Evolutionary conservation across 2,113 vertebrate species (phyloP).

Genomic region (Myiozetetes cayanensis): DNA sequence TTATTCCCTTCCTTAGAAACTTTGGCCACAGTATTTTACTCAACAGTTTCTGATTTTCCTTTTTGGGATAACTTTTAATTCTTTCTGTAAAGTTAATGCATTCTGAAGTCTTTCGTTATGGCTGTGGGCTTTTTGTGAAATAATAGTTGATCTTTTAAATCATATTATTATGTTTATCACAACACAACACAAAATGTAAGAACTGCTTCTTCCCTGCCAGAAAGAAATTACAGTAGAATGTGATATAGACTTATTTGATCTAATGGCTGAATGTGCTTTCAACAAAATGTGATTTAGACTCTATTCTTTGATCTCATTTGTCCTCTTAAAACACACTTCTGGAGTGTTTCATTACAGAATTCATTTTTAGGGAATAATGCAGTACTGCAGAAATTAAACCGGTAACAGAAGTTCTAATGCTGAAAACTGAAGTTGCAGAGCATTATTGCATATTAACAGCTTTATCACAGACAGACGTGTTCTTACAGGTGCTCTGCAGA

Average conservation of each 20-base stretch:
- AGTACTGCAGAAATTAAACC: conserved; percentile 49
- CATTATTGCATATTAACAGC: conserved; percentile 13
- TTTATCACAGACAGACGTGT: conserved; percentile 22
- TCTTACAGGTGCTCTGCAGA: conserved; percentile 25
- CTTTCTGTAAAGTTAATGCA: not conserved
- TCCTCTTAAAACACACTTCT: conserved; percentile 70
- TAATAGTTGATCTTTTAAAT: conserved; percentile 21
- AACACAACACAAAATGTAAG: not conserved
- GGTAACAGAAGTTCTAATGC: conserved; percentile 53
- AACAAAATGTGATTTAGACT: conserved; percentile 54
- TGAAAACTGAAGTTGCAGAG: conserved; percentile 51
- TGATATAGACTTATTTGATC: conserved; percentile 66
- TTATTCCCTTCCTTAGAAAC: not conserved
- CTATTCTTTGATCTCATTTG: conserved; percentile 68
- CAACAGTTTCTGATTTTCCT: not conserved
- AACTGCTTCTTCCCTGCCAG: conserved; percentile 54
- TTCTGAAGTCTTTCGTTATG: not conserved
- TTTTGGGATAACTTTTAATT: not conserved
- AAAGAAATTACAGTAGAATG: conserved; percentile 53
- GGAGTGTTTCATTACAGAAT: conserved; percentile 41
- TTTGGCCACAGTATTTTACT: not conserved
- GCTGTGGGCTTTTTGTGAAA: not conserved
- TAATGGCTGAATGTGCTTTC: conserved; percentile 64
- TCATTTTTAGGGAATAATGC: conserved; percentile 53
- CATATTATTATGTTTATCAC: not conserved